These are phyloP conservation scores for Tetramorium alpestre DNA, from an alignment of 1,140 invertebrate species.

Conservation along the genomic window DNA sequence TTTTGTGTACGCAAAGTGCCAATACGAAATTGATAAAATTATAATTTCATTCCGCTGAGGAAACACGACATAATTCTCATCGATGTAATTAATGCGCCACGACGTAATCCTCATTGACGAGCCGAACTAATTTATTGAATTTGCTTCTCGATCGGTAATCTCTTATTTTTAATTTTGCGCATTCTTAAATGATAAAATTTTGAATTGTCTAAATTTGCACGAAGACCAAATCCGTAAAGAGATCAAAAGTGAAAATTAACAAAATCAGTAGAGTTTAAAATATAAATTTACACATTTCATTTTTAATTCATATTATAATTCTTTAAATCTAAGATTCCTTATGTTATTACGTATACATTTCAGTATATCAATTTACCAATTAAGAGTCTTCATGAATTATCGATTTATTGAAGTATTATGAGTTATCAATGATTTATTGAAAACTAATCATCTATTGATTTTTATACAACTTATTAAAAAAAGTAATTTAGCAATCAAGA, in stretches of 20 bases:
- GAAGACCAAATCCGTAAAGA: neutral
- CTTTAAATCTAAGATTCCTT: neutral
- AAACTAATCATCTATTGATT: neutral
- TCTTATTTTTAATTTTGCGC: neutral
- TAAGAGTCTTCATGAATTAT: neutral
- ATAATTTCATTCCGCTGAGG: constrained; percentile 20
- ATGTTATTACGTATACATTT: neutral
- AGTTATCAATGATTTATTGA: no score
- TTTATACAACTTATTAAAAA: neutral
- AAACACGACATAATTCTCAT: constrained; percentile 48
- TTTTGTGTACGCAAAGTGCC: neutral
- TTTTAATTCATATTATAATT: neutral
- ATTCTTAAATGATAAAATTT: neutral
- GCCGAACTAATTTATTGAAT: constrained; percentile 36
- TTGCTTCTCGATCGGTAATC: constrained; percentile 28
- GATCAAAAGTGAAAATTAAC: neutral
- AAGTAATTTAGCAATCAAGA: neutral
- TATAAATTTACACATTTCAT: neutral
- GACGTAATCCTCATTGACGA: constrained; percentile 47
- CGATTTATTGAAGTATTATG: no score
- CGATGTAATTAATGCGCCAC: constrained; percentile 46
- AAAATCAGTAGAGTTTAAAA: neutral
- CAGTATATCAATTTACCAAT: neutral
- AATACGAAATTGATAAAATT: constrained; percentile 25
- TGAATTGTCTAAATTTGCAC: neutral